These are phyloP conservation scores for Rutilus rutilus DNA, from an alignment of 2,113 vertebrate genomes.

Conservation along the genomic window DNA sequence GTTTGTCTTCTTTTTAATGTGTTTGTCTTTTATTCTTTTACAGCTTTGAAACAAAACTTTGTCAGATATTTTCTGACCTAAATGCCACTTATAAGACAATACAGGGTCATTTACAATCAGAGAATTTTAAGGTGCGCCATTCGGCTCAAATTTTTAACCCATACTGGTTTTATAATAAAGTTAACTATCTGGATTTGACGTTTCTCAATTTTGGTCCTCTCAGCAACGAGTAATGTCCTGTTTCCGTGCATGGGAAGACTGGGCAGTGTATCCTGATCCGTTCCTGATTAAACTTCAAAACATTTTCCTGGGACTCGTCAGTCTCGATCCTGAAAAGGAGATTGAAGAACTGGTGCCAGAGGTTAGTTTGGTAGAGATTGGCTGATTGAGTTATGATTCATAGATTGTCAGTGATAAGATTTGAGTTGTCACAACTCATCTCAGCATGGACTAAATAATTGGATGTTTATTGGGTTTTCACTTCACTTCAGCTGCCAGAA, in stretches of 20 bases:
- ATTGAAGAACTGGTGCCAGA: constrained; percentile 51
- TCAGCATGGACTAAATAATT: neutral
- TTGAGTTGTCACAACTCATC: neutral
- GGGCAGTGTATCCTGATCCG: constrained; percentile 98
- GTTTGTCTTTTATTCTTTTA: constrained; percentile 62
- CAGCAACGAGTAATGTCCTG: constrained; percentile 99
- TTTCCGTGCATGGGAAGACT: constrained; percentile 99
- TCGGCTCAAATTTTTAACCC: neutral
- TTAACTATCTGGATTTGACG: neutral
- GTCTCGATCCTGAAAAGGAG: constrained; percentile 90
- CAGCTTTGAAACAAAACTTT: constrained; percentile 98
- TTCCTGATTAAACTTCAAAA: constrained; percentile 99
- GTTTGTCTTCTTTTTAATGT: neutral
- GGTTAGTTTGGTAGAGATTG: constrained; percentile 50
- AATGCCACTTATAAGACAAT: constrained; percentile 96
- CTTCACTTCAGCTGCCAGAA: constrained; percentile 60
- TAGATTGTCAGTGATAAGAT: neutral
- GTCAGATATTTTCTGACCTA: constrained; percentile 97
- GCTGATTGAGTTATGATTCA: neutral
- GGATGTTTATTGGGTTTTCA: neutral
- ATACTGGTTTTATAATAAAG: neutral
- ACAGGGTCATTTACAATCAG: constrained; percentile 97
- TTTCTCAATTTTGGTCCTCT: neutral
- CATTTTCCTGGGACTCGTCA: constrained; percentile 97
- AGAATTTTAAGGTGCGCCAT: constrained; percentile 92